Evolutionary conservation across 2,797 vertebrate genomes (phyloP).

Genomic region (Anguilla pacifica): DNA sequence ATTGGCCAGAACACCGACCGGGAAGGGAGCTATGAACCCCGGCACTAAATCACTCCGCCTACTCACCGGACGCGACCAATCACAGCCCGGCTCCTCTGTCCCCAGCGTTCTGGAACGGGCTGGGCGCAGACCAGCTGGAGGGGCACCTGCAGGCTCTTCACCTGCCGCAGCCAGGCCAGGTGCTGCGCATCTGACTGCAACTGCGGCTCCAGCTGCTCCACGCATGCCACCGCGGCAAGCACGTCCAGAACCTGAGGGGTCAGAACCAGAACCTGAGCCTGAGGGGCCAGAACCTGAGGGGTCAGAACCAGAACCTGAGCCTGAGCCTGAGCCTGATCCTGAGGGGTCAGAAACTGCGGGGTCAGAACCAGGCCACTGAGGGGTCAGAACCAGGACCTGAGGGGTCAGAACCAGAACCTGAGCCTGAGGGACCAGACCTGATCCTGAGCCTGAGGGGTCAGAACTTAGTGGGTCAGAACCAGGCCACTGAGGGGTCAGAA

Average conservation of each 20-base stretch:
- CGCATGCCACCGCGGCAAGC: conserved; percentile 78
- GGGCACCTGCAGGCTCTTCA: conserved; percentile 84
- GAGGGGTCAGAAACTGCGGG: neutral
- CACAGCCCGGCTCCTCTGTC: conserved; percentile 58
- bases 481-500: neutral
- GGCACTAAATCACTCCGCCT: too few relatives aligned
- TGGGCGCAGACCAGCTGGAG: conserved; percentile 85
- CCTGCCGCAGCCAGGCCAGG: conserved; percentile 78
- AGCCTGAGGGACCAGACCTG: too few relatives aligned
- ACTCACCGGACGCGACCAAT: conserved; percentile 69
- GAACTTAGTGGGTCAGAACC: too few relatives aligned
- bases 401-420: neutral
- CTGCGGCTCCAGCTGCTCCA: conserved; percentile 76
- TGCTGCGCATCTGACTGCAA: conserved; percentile 57
- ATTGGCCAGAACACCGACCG: too few relatives aligned
- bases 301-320: neutral
- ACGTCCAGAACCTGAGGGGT: conserved; percentile 76
- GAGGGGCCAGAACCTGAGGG: conserved; percentile 69
- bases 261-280: neutral
- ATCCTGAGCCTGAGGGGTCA: too few relatives aligned
- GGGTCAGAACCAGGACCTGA: neutral
- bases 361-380: neutral
- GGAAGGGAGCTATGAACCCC: too few relatives aligned
- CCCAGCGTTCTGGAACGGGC: conserved; percentile 57
- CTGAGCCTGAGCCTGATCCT: too few relatives aligned